Conservation (phyloP, 2,888 invertebrate species). For the Drosophila multiciliata region DNA sequence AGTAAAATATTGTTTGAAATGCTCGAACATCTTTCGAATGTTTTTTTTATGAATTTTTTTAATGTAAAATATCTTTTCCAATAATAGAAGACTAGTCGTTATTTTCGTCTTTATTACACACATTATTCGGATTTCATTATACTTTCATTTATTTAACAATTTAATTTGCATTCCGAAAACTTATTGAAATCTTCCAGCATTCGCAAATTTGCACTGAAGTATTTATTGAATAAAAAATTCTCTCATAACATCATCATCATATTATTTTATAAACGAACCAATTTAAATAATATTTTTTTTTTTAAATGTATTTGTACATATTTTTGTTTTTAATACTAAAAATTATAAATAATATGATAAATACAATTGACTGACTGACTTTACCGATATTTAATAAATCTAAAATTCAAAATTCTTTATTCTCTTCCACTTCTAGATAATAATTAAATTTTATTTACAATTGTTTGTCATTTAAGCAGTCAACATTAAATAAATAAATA, state of each 20-base stretch:
- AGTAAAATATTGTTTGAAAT: not conserved
- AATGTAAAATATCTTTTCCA: not conserved
- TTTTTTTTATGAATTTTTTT: not conserved
- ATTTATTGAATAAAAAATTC: not conserved
- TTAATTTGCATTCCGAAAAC: not conserved
- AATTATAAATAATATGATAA: not conserved
- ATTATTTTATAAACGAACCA: not conserved
- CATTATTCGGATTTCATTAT: not conserved
- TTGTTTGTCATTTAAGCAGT: not conserved
- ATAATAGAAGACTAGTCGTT: not conserved
- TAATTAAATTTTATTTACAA: not conserved
- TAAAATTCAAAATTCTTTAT: not conserved
- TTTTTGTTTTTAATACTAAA: not conserved
- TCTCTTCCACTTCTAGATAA: not conserved
- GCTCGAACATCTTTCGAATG: not conserved
- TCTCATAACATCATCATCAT: not conserved
- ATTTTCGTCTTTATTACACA: no score
- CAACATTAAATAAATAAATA: not conserved
- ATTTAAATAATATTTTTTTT: not conserved
- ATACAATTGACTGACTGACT: not conserved
- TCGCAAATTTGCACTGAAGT: not conserved
- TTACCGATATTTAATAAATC: no score
- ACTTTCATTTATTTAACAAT: not conserved
- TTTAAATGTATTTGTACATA: not conserved
- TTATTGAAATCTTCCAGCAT: not conserved